These are phyloP conservation scores for Petrolisthes manimaculis DNA, from an alignment of 2,888 invertebrate genomes.

Conservation along the genomic window DNA sequence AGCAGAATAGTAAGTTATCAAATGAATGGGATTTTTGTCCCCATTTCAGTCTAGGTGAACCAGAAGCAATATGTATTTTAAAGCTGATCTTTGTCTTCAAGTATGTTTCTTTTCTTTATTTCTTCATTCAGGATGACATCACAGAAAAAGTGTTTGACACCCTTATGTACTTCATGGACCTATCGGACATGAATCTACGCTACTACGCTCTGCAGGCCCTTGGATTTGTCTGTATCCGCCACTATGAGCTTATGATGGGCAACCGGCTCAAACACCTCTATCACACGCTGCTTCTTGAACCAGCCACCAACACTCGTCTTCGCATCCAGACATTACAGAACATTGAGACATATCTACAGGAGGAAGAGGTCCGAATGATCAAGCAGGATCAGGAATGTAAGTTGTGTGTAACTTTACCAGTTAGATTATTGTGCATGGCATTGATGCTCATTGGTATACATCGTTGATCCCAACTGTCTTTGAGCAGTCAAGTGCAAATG, in stretches of 20 bases:
- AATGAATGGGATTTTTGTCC: too few relatives aligned
- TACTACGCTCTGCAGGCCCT: constrained; percentile 86
- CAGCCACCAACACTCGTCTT: constrained; percentile 75
- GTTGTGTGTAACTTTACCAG: constrained; percentile 30
- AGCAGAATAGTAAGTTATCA: too few relatives aligned
- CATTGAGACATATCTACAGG: constrained; percentile 92
- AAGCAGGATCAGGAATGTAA: constrained; percentile 92
- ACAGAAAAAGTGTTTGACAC: constrained; percentile 89
- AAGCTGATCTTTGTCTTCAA: background rate
- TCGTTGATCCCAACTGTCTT: too few relatives aligned
- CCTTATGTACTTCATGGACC: constrained; percentile 87
- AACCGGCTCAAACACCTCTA: constrained; percentile 88
- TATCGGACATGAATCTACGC: constrained; percentile 83
- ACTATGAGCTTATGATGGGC: constrained; percentile 93
- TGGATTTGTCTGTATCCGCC: constrained; percentile 92
- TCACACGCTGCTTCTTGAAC: constrained; percentile 76
- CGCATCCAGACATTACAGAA: constrained; percentile 83
- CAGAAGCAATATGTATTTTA: background rate
- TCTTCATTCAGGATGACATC: constrained; percentile 75
- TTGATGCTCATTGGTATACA: too few relatives aligned
- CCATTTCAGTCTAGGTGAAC: background rate
- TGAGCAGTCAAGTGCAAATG: too few relatives aligned
- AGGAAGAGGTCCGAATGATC: constrained; percentile 96
- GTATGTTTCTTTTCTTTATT: constrained; percentile 57
- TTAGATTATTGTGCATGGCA: too few relatives aligned